Evolutionary conservation across 1,140 invertebrate genomes (phyloP).

Genomic region (Scaptomyza hsui): DNA sequence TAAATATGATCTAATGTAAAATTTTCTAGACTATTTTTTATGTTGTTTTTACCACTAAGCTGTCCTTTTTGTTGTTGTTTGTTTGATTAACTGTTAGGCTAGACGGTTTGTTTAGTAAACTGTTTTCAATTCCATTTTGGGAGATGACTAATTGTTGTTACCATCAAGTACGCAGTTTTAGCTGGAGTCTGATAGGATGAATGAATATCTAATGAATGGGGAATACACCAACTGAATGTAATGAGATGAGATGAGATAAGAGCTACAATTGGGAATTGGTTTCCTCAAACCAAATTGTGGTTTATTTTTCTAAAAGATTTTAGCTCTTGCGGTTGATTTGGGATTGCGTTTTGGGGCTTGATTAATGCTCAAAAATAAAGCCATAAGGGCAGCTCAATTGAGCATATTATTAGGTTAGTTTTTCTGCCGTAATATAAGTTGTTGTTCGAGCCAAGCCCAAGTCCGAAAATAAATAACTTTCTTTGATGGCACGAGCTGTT

Average conservation of each 20-base stretch:
- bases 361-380: not conserved
- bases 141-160: constrained; percentile 10
- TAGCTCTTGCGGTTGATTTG: too few relatives aligned
- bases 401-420: constrained; percentile 13
- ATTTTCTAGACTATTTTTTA: not conserved
- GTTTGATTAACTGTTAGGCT: not conserved
- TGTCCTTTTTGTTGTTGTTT: constrained; percentile 4
- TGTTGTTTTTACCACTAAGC: constrained; percentile 1
- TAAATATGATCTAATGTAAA: not conserved
- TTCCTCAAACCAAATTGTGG: not conserved
- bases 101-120: not conserved
- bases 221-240: constrained; percentile 10
- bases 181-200: constrained; percentile 22
- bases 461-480: constrained; percentile 26
- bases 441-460: constrained; percentile 25
- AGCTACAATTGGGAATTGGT: not conserved
- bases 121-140: constrained; percentile 7
- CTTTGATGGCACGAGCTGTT: constrained; percentile 58
- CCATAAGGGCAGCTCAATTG: constrained; percentile 11
- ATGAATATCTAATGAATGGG: constrained; percentile 35
- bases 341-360: too few relatives aligned
- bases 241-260: constrained; percentile 9
- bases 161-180: not conserved
- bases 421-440: constrained; percentile 2
- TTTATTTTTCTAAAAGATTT: not conserved